Evolutionary conservation across 30 jellyfish, hydroid and myxozoan genomes (phyloP).

Genomic region (Hydractinia symbiolongicarpus): DNA sequence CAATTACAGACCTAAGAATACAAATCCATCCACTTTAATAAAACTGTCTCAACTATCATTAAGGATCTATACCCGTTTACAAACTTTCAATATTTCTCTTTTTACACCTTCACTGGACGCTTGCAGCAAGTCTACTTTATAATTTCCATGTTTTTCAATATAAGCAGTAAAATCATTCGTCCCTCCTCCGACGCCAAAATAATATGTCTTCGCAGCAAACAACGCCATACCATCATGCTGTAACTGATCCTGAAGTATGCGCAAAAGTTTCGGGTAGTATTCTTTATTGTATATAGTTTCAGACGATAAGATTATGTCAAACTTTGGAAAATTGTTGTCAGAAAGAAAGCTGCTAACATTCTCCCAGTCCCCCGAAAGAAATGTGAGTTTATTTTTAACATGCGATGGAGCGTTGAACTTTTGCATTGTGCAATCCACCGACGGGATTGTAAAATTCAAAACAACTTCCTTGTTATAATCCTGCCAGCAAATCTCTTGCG

Average conservation of each 20-base stretch:
- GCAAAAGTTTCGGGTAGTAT: slow-evolving; percentile 48
- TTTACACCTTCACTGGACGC: slow-evolving; percentile 53
- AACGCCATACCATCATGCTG: slow-evolving; percentile 55
- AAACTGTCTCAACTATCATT: no score
- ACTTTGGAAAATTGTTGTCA: slow-evolving; percentile 19
- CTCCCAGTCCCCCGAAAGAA: slow-evolving; percentile 88
- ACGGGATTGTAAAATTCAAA: slow-evolving; percentile 68
- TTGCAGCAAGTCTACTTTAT: slow-evolving; percentile 20
- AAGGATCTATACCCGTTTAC: background rate
- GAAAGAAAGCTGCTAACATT: slow-evolving; percentile 6
- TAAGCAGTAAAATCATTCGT: slow-evolving; percentile 50
- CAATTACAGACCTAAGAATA: no score
- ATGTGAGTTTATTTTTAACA: background rate
- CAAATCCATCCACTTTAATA: no score
- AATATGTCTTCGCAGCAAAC: slow-evolving; percentile 82
- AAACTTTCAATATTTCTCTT: slow-evolving; percentile 58
- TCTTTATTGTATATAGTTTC: slow-evolving; percentile 80
- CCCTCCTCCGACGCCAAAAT: slow-evolving; percentile 99
- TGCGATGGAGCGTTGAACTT: background rate
- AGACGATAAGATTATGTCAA: slow-evolving; percentile 76
- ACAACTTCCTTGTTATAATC: slow-evolving; percentile 91
- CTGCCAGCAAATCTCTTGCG: slow-evolving; percentile 67
- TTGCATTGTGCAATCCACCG: slow-evolving; percentile 20
- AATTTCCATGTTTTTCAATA: slow-evolving; percentile 25
- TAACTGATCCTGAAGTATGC: slow-evolving; percentile 37